phyloP scores from a whole-genome alignment of 2,113 vertebrate genomes.

The Pagrus major region DNA sequence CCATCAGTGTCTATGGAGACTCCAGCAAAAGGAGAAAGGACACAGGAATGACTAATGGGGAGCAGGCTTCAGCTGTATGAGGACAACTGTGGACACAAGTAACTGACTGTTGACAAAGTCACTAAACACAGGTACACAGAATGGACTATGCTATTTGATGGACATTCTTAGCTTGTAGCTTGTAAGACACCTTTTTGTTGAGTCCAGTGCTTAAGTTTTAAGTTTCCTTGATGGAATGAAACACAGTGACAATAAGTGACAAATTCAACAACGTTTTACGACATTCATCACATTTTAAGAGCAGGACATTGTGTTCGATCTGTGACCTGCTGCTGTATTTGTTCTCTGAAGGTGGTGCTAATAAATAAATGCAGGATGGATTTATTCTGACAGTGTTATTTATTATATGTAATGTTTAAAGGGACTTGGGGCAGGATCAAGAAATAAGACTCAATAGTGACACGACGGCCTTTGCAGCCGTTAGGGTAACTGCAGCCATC shows the following conservation, averaged over 20 bases:
- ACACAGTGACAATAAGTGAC: background rate
- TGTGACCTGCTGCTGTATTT: background rate
- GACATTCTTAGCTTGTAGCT: background rate
- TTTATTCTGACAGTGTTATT: background rate
- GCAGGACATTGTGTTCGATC: background rate
- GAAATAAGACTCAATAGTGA: too few relatives aligned
- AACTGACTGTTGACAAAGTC: background rate
- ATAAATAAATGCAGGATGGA: constrained; percentile 7
- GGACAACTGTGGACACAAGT: background rate
- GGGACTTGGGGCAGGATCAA: too few relatives aligned
- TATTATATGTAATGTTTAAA: background rate
- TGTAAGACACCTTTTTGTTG: background rate
- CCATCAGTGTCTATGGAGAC: constrained; percentile 78
- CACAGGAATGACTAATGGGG: background rate
- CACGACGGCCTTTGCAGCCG: too few relatives aligned
- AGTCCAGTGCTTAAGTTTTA: background rate
- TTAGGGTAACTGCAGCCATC: too few relatives aligned
- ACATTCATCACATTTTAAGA: background rate
- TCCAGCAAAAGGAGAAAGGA: background rate
- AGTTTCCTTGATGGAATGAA: constrained; percentile 1
- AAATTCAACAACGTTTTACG: background rate
- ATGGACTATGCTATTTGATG: background rate
- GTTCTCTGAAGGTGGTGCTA: background rate
- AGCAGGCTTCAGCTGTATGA: constrained; percentile 55
- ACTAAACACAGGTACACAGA: background rate